Conservation (phyloP, 2,888 invertebrate species). For the Dicyrtoma fusca region DNA sequence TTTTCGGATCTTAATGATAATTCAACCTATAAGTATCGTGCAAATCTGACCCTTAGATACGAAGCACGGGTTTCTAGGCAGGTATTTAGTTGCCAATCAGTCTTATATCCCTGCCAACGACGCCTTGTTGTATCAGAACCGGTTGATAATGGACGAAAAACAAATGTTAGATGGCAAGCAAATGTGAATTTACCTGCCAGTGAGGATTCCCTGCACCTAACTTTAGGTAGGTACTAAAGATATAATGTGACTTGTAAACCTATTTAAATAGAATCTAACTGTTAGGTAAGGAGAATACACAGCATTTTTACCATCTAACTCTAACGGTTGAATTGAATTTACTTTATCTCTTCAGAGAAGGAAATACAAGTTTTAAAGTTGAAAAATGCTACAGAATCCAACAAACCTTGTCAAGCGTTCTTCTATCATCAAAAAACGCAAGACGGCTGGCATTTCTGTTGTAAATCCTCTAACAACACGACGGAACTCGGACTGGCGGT, state of each 20-base stretch:
- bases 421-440: background rate
- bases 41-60: background rate
- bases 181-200: slow-evolving; percentile 6
- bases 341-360: background rate
- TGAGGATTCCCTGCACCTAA: no score
- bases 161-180: background rate
- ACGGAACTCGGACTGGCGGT: background rate
- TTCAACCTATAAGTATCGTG: background rate
- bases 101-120: background rate
- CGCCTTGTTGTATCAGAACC: slow-evolving; percentile 1
- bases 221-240: no score
- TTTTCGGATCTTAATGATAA: background rate
- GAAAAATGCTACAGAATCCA: background rate
- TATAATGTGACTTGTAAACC: no score
- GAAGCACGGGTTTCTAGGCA: background rate
- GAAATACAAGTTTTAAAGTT: background rate
- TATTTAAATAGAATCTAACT: no score
- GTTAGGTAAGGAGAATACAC: no score
- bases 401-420: background rate
- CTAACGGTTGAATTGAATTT: no score
- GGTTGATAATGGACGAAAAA: background rate
- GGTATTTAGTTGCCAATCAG: slow-evolving; percentile 9
- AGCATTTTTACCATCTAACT: no score
- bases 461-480: background rate
- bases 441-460: no score